Conservation (phyloP, 2,113 vertebrate genomes). For the Scomber scombrus region DNA sequence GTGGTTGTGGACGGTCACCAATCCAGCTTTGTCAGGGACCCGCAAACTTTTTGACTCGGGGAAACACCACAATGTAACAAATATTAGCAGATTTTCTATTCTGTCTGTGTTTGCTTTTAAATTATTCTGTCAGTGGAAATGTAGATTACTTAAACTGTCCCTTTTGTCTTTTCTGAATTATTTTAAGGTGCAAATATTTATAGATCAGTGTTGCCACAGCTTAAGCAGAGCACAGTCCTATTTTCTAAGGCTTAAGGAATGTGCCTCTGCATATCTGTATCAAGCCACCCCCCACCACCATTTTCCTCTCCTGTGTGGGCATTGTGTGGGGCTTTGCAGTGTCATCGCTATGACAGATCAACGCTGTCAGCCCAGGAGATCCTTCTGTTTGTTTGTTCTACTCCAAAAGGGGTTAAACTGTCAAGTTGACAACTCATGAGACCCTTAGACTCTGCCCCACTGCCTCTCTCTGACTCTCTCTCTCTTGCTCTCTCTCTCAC, state of each 20-base stretch:
- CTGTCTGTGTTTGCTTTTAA: neutral
- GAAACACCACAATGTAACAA: neutral
- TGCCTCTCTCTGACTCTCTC: conserved; percentile 51
- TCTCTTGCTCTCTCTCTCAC: conserved; percentile 38
- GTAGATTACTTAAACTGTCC: neutral
- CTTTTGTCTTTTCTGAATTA: too few species aligned
- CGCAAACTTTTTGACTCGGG: conserved; percentile 2
- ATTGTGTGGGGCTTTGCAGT: conserved; percentile 77
- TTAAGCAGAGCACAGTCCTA: conserved; percentile 37
- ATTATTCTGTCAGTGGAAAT: neutral
- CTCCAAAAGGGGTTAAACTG: conserved; percentile 88
- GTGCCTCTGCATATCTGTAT: conserved; percentile 78
- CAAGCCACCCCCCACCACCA: conserved; percentile 73
- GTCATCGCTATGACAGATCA: conserved; percentile 82
- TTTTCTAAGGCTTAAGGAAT: conserved; percentile 81
- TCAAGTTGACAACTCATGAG: conserved; percentile 87
- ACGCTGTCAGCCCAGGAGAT: conserved; percentile 81
- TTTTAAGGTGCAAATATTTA: conserved; percentile 12
- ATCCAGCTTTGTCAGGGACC: conserved; percentile 4
- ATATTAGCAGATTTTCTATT: neutral
- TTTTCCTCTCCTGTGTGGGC: conserved; percentile 81
- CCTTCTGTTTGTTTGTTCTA: conserved; percentile 85
- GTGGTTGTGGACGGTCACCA: conserved; percentile 80
- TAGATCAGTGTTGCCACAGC: conserved; percentile 3
- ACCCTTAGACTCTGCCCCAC: conserved; percentile 77